Evolutionary conservation across 2,113 vertebrate genomes (phyloP).

Genomic region (Takifugu flavidus): DNA sequence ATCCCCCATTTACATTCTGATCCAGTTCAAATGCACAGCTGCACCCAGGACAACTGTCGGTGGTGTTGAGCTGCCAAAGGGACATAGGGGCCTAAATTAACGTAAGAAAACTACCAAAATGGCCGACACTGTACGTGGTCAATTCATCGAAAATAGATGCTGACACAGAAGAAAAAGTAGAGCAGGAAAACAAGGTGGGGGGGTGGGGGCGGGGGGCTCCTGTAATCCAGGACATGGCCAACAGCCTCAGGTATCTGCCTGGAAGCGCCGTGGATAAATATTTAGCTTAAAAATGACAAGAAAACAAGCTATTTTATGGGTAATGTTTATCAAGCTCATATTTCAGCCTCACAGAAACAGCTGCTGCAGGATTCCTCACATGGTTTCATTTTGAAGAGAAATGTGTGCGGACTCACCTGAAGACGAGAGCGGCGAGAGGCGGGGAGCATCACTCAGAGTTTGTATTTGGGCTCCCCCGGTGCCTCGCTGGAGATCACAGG

Average conservation of each 20-base stretch:
- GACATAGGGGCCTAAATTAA: not conserved
- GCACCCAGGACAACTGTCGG: constrained; percentile 17
- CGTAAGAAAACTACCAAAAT: not conserved
- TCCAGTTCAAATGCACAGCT: constrained; percentile 21
- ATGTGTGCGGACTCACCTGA: not conserved
- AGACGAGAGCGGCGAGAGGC: not conserved
- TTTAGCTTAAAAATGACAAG: not conserved
- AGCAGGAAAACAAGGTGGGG: constrained; percentile 11
- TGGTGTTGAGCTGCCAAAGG: not conserved
- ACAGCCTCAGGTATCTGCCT: not conserved
- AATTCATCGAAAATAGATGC: not conserved
- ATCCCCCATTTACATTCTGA: constrained; percentile 29
- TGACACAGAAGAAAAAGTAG: not conserved
- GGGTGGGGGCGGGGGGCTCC: no score
- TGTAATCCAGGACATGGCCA: no score
- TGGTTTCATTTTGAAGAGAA: not conserved
- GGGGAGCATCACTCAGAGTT: not conserved
- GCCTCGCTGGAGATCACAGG: not conserved
- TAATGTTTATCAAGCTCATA: not conserved
- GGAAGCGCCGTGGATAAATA: not conserved
- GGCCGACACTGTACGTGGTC: not conserved
- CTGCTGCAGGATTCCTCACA: not conserved
- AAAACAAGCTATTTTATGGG: not conserved
- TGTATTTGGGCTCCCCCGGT: not conserved
- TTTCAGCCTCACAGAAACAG: not conserved